Percentiles rank a stretch among this genome's conserved stretches.
These are phyloP conservation scores for Pseudochromis fuscus DNA, from an alignment of 2,797 vertebrate genomes.

Conservation along the genomic window DNA sequence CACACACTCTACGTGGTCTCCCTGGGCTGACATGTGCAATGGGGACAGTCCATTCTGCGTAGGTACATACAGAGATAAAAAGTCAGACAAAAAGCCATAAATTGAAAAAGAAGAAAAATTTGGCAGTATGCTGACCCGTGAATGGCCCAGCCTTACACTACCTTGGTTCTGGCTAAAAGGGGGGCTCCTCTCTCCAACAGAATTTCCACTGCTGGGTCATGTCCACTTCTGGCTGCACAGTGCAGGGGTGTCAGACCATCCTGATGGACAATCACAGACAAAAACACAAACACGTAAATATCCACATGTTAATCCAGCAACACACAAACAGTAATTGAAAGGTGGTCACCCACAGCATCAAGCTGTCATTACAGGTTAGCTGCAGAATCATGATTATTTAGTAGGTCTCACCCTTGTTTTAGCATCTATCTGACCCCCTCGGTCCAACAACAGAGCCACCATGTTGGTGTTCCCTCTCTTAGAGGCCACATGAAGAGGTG, in stretches of 20 bases:
- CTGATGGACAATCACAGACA: conserved; percentile 73
- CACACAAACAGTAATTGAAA: no score
- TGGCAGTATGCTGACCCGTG: neutral
- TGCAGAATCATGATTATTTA: neutral
- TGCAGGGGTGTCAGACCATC: conserved; percentile 97
- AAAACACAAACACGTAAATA: neutral
- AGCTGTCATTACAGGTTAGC: neutral
- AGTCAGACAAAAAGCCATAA: neutral
- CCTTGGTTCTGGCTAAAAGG: conserved; percentile 96
- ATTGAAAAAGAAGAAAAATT: neutral
- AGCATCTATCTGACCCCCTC: conserved; percentile 94
- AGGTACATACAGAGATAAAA: neutral
- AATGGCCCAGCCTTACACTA: conserved; percentile 43
- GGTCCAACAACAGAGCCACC: conserved; percentile 95
- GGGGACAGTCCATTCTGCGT: conserved; percentile 95
- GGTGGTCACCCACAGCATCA: neutral
- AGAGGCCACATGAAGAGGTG: conserved; percentile 96
- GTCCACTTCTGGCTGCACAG: conserved; percentile 96
- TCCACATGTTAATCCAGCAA: neutral
- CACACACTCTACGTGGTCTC: conserved; percentile 98
- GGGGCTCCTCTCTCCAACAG: conserved; percentile 94
- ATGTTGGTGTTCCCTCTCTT: conserved; percentile 98
- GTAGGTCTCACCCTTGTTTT: conserved; percentile 93
- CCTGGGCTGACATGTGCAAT: conserved; percentile 97
- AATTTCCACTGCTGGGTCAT: conserved; percentile 92